Evolutionary conservation across 2,888 invertebrate genomes (phyloP), one percentile per base, ranked within the genome.

Genomic region (Cephus nigrinus): DNA sequence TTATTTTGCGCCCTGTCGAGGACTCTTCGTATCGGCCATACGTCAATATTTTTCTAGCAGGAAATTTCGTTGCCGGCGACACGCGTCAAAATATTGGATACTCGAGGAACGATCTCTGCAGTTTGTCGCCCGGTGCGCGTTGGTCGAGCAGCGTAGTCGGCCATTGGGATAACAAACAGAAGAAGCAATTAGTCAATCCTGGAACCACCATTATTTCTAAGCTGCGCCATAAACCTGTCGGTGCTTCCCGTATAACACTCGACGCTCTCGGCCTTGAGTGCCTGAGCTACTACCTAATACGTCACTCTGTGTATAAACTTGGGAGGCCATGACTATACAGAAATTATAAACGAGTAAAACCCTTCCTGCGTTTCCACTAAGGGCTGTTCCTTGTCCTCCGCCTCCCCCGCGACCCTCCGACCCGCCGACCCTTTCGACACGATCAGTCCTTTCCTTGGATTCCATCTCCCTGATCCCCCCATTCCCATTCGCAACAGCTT

Each of bases 211-310:
- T 86, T 86, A 85, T 85, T 86, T 85, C 82, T 75, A 78, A 73
- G 40, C 72, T 77, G 5, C 76, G 79, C 76, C 80, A 78, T 85
- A 85, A 85, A 85, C 23, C 86, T 84, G 85, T 86, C 86, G 78
- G 78, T 34, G 68, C 34, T 68, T 78, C 79, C 75, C 82, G 81
- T 85, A 76, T 79, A 78, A 68, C 79, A 73, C 80, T 85, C 86
- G 75, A 82, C 85, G 76, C 81, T 75, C 78, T 74, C 69, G 73
- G 71, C 35, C 75, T 55, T 55, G 33, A 71, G 33, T 33, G 34
- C 76, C 77, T 68, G 76, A 78, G 76, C 75, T 78, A 75, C 82
- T 83, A 78, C 76, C 75, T 79, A 81, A 78, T 81, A 76, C 73
- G 76, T 82, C 78, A 80, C 83, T 82, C 79, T 30, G 75, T 31